These are phyloP conservation scores for Agrilus mali DNA, from an alignment of 2,888 invertebrate species.

Conservation along the genomic window DNA sequence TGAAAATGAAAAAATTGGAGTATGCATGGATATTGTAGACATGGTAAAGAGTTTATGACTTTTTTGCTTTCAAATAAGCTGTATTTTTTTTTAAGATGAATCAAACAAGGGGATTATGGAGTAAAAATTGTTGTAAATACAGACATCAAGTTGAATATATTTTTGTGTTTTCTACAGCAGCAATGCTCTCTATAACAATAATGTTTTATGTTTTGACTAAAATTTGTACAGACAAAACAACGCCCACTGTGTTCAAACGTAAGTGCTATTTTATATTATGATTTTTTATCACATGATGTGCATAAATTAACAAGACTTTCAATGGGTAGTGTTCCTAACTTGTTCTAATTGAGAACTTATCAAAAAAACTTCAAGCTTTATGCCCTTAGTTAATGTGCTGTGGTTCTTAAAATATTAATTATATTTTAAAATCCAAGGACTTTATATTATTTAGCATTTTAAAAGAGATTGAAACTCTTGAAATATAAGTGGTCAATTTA, in stretches of 20 bases:
- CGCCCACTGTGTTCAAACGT: constrained; percentile 28
- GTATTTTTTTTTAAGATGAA: constrained; percentile 44
- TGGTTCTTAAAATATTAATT: too few species aligned
- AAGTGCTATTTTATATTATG: constrained; percentile 15
- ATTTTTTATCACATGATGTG: constrained; percentile 2
- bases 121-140: constrained; percentile 45
- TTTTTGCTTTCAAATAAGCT: background rate
- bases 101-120: constrained; percentile 49
- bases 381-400: too few species aligned
- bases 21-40: constrained; percentile 59
- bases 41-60: constrained; percentile 35
- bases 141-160: constrained; percentile 42
- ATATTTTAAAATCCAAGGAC: too few species aligned
- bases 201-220: constrained; percentile 45
- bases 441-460: too few species aligned
- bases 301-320: too few species aligned
- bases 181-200: constrained; percentile 40
- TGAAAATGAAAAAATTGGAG: constrained; percentile 42
- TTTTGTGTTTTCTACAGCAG: constrained; percentile 40
- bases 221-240: constrained; percentile 29
- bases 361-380: too few species aligned
- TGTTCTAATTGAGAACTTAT: too few species aligned
- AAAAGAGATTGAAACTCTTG: too few species aligned
- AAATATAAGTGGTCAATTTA: too few species aligned
- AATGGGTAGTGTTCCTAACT: too few species aligned